A percentile compares a stretch with the other conserved stretches of the same genome.
These are phyloP conservation scores for Palythoa heliodiscus DNA, from an alignment of 92 coral and sea anemone genomes.

Conservation along the genomic window DNA sequence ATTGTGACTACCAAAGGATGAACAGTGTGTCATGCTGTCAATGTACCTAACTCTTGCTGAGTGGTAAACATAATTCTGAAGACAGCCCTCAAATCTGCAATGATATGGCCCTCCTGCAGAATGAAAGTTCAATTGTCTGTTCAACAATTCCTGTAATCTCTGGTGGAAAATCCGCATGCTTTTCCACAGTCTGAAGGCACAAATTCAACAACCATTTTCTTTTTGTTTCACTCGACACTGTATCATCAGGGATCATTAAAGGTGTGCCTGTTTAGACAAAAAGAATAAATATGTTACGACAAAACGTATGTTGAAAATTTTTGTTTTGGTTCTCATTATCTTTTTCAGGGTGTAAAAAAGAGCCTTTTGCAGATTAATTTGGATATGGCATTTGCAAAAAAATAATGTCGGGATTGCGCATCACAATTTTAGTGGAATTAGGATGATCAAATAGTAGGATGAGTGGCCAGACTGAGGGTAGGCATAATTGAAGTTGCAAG, in stretches of 20 bases:
- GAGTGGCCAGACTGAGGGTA: not conserved
- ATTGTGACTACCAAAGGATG: not conserved
- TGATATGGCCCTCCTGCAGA: slow-evolving; percentile 20
- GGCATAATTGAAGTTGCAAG: not conserved
- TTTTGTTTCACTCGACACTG: slow-evolving; percentile 43
- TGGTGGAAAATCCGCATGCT: slow-evolving; percentile 38
- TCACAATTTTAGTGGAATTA: not conserved
- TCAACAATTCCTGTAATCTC: slow-evolving; percentile 31
- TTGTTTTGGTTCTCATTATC: not conserved
- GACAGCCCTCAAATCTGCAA: slow-evolving; percentile 44
- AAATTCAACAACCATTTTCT: slow-evolving; percentile 59
- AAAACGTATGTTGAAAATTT: no score
- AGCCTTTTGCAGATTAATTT: not conserved
- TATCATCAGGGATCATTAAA: slow-evolving; percentile 43
- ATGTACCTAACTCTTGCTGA: slow-evolving; percentile 47
- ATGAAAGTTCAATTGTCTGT: slow-evolving; percentile 42
- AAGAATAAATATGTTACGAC: no score
- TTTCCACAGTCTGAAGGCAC: slow-evolving; percentile 54
- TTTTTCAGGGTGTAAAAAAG: not conserved
- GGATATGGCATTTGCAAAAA: not conserved
- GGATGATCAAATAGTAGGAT: not conserved
- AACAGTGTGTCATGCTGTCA: not conserved
- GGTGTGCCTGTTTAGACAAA: slow-evolving; percentile 10
- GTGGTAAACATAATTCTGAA: slow-evolving; percentile 36
- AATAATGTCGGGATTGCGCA: not conserved